Conservation (phyloP, 1,140 invertebrate genomes). For the Caerostris darwini region DNA sequence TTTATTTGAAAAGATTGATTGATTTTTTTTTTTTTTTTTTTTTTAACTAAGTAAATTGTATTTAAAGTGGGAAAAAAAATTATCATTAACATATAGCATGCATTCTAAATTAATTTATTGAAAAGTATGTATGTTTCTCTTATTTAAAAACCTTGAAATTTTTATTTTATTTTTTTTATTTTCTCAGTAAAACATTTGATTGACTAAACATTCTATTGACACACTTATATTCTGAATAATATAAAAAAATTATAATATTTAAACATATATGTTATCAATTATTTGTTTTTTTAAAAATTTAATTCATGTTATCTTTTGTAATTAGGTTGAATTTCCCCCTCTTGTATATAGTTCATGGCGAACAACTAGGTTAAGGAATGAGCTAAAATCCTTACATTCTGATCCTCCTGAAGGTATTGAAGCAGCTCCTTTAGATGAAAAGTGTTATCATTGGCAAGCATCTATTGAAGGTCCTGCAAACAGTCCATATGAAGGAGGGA, state of each 20-base stretch:
- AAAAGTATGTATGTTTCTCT: no score
- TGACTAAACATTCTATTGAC: no score
- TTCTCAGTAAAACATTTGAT: no score
- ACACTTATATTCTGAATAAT: no score
- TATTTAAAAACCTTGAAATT: no score
- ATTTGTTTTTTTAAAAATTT: not conserved
- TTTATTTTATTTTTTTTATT: no score
- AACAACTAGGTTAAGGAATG: constrained; percentile 87
- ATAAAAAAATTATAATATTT: not conserved
- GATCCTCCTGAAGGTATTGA: constrained; percentile 78
- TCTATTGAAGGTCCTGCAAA: constrained; percentile 93
- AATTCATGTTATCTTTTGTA: not conserved
- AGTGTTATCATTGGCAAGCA: constrained; percentile 91
- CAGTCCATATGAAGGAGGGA: constrained; percentile 95
- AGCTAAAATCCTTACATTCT: constrained; percentile 87
- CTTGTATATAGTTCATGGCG: constrained; percentile 89
- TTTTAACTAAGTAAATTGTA: no score
- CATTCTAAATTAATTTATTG: no score
- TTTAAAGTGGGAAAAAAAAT: no score
- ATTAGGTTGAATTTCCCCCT: constrained; percentile 83
- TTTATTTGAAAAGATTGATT: no score
- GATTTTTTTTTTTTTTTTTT: no score
- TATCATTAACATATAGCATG: no score
- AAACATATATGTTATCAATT: not conserved
- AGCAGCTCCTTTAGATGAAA: constrained; percentile 73